Evolutionary conservation across 1,140 invertebrate species (phyloP).

Genomic region (Drosophila sproati): DNA sequence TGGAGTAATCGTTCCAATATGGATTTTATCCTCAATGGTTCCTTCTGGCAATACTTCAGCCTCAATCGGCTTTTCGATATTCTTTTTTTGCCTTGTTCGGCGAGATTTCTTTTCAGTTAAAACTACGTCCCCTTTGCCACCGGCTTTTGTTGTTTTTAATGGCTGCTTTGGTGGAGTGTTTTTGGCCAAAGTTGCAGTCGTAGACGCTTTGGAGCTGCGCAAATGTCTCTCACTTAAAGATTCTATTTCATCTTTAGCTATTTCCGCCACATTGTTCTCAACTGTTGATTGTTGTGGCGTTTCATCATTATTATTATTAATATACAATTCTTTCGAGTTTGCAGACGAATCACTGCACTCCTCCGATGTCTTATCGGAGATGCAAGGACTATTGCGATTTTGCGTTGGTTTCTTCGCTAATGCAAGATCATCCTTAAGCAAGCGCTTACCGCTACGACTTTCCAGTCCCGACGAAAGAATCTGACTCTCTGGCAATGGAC

Average conservation of each 20-base stretch:
- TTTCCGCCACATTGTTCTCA: not conserved
- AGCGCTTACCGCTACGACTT: conserved; percentile 33
- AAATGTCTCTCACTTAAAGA: not conserved
- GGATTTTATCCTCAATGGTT: no score
- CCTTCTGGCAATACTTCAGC: no score
- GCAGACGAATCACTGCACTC: conserved; percentile 26
- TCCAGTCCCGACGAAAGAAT: not conserved
- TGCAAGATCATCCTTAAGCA: not conserved
- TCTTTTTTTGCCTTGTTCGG: no score
- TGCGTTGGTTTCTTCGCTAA: not conserved
- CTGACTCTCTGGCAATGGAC: not conserved
- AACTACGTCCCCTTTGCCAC: no score
- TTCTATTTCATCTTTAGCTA: not conserved
- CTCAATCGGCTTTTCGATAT: no score
- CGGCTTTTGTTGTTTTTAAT: no score
- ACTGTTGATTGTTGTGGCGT: not conserved
- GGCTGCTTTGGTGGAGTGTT: not conserved
- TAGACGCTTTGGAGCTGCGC: not conserved
- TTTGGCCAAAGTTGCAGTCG: not conserved
- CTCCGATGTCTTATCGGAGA: conserved; percentile 30
- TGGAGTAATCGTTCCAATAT: no score
- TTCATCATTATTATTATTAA: not conserved
- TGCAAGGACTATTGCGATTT: conserved; percentile 39
- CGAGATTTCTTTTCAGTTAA: no score
- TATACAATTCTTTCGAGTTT: not conserved